Evolutionary conservation across 1,140 invertebrate genomes (phyloP).

Genomic region (Ceratoteleas bidentatus): DNA sequence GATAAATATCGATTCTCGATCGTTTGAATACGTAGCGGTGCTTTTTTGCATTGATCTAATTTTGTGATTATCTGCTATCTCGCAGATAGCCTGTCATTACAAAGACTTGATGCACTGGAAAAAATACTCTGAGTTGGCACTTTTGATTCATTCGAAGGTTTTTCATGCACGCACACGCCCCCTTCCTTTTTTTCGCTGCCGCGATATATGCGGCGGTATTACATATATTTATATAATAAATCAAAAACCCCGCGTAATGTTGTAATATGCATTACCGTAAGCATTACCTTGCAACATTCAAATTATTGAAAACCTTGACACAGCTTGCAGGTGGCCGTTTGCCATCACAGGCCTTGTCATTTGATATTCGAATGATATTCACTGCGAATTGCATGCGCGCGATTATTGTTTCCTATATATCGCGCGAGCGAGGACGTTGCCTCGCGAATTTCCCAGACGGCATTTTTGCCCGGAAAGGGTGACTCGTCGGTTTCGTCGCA

Average conservation of each 20-base stretch:
- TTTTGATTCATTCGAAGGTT: slow-evolving; percentile 13
- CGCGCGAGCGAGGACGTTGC: slow-evolving; percentile 23
- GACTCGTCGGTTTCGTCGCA: too few relatives aligned
- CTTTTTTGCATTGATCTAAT: too few relatives aligned
- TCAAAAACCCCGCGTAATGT: slow-evolving; percentile 21
- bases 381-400: slow-evolving; percentile 22
- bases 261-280: slow-evolving; percentile 44
- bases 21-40: too few relatives aligned
- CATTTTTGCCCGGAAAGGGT: slow-evolving; percentile 16
- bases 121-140: slow-evolving; percentile 17
- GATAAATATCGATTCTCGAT: too few relatives aligned
- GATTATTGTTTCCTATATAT: slow-evolving; percentile 57
- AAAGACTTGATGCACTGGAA: neutral
- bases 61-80: too few relatives aligned
- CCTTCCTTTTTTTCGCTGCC: slow-evolving; percentile 6
- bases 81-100: slow-evolving; percentile 3
- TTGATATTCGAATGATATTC: slow-evolving; percentile 63
- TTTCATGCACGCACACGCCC: slow-evolving; percentile 20
- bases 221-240: slow-evolving; percentile 45
- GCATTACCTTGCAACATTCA: slow-evolving; percentile 61
- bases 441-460: slow-evolving; percentile 13
- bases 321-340: slow-evolving; percentile 41
- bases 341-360: slow-evolving; percentile 57
- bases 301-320: slow-evolving; percentile 63
- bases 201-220: slow-evolving; percentile 1